Percentiles rank a stretch among this genome's conserved stretches.
Evolutionary conservation across 2,797 vertebrate genomes (phyloP).

Genomic region (Crenuchus spilurus): DNA sequence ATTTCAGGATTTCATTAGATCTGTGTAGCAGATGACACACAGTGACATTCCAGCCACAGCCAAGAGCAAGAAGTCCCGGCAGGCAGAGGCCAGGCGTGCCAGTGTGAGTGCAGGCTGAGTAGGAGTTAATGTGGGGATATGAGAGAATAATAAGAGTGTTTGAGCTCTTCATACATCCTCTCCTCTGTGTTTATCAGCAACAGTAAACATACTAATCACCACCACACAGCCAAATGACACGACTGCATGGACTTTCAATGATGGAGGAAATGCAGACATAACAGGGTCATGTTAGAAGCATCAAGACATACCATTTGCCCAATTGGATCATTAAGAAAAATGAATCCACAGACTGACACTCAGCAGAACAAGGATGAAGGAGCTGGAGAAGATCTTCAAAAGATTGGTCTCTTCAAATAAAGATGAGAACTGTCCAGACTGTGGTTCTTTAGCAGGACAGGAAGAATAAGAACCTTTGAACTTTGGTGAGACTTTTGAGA

Average conservation of each 20-base stretch:
- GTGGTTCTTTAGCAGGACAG: no score
- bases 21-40: constrained; percentile 68
- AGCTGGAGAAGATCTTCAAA: no score
- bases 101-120: constrained; percentile 56
- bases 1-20: constrained; percentile 31
- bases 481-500: no score
- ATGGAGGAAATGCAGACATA: constrained; percentile 62
- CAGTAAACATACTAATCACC: constrained; percentile 77
- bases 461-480: no score
- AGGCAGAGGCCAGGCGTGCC: constrained; percentile 58
- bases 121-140: constrained; percentile 63
- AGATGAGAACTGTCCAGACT: no score
- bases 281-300: neutral
- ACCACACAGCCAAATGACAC: constrained; percentile 41
- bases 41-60: constrained; percentile 41
- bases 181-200: constrained; percentile 72
- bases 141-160: constrained; percentile 69
- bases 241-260: constrained; percentile 46
- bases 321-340: no score
- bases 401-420: no score
- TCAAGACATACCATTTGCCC: neutral
- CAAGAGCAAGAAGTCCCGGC: constrained; percentile 31
- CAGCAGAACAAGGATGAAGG: no score
- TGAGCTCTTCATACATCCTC: constrained; percentile 65
- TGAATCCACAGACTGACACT: no score